Evolutionary conservation across 2,888 invertebrate species (phyloP), one percentile per base, ranked within the genome.

Genomic region (Melikaiella ostensackeni): DNA sequence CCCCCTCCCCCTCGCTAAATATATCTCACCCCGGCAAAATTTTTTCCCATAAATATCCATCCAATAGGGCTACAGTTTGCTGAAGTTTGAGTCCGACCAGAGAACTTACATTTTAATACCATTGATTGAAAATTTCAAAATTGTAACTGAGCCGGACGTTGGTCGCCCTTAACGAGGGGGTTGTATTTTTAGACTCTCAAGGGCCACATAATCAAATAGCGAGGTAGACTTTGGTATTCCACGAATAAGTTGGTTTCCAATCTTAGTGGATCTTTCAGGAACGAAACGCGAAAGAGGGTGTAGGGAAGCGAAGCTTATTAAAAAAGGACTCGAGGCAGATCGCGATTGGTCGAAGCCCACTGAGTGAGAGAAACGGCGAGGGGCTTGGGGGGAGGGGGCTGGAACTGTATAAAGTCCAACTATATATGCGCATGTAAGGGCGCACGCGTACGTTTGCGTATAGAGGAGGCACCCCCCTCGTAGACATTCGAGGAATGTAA

Each of bases 291-390:
- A 70, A 55, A 55, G 62, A 42, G 70, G 75, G 50, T 70, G 70
- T 70, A 70, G 70, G 76, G 61, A 63, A 70, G 63, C 75, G 75
- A 73, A 75, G 81, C 79, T 80, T 80, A 81, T 81, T 80, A 81
- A 82, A 82, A 81, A 81, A 77, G 78, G 79, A 79, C 75, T 79
- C 61, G 66, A 80, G 62, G 74, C 70, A 77, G 79, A 79, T 70
- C 70, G 50, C 70, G 70, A 70, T 70, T 70, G 70, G 70, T 30
- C 70, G 70, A 50, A 46, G 70, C 19, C 42, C 38, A 19, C 61
- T 30, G 64, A 46, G 30, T 50, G 55, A 59, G 66, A 70, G 70
- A 61, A 35, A 61, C 38, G 66, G 35, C 21, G 16, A 30, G 30
- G 16, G 55, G 61, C 27, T 2, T 30, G 30, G 33, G 16, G 19